phyloP scores from a whole-genome alignment of 2,113 vertebrate species.

The Talpa occidentalis region DNA sequence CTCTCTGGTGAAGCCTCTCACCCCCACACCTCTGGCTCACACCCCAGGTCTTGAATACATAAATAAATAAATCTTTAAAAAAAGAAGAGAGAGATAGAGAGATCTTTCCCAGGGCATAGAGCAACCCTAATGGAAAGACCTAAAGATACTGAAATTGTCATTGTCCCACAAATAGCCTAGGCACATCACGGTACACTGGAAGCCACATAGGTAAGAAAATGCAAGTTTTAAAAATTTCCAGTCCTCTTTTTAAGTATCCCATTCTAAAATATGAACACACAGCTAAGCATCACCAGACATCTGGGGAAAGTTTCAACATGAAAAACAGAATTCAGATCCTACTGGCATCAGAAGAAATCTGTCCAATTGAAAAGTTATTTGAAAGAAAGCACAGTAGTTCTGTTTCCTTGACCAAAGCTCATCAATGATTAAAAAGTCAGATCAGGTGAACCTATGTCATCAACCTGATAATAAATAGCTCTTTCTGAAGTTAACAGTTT shows the following conservation, averaged over 20 bases:
- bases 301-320: background rate
- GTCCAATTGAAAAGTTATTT: conserved; percentile 33
- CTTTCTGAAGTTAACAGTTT: conserved; percentile 28
- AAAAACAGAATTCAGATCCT: conserved; percentile 16
- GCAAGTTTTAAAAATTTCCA: conserved; percentile 40
- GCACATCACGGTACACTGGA: background rate
- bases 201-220: background rate
- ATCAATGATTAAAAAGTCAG: background rate
- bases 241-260: background rate
- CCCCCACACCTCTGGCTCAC: no score
- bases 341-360: conserved; percentile 32
- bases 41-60: no score
- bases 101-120: background rate
- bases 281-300: background rate
- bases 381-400: background rate
- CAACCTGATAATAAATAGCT: conserved; percentile 8
- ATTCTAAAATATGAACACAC: conserved; percentile 31
- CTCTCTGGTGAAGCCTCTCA: no score
- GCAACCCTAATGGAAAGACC: background rate
- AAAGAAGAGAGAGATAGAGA: no score
- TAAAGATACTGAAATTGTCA: background rate
- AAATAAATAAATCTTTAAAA: no score
- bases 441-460: background rate
- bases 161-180: background rate
- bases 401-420: conserved; percentile 1